Percentiles rank a stretch among this genome's conserved stretches.
These are phyloP conservation scores for Bubalus kerabau DNA, from an alignment of 2,113 vertebrate species.

Conservation along the genomic window DNA sequence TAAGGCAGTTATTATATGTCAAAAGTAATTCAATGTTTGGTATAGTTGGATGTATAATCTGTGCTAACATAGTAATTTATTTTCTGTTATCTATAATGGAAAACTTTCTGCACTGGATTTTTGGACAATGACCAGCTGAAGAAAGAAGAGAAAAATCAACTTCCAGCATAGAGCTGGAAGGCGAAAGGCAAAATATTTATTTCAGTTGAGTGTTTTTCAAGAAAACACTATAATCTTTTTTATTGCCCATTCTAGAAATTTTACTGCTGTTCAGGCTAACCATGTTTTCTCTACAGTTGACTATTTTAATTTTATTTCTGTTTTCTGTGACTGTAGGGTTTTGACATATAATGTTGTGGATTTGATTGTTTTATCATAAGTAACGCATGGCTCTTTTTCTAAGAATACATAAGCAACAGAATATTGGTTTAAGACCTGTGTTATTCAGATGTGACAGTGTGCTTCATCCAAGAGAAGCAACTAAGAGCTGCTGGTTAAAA, in stretches of 20 bases:
- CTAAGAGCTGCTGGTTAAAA: slow-evolving; percentile 55
- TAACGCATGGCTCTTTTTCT: slow-evolving; percentile 65
- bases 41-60: neutral
- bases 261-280: slow-evolving; percentile 47
- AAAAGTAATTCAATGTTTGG: neutral
- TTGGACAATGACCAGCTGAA: neutral
- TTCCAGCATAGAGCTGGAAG: neutral
- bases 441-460: slow-evolving; percentile 56
- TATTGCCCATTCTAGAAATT: neutral
- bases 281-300: slow-evolving; percentile 48
- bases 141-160: neutral
- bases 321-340: slow-evolving; percentile 68
- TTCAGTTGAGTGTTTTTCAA: slow-evolving; percentile 17
- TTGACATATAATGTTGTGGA: slow-evolving; percentile 66
- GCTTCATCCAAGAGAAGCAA: slow-evolving; percentile 49
- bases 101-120: neutral
- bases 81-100: neutral
- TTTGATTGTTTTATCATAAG: slow-evolving; percentile 73
- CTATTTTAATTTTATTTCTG: slow-evolving; percentile 71
- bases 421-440: slow-evolving; percentile 53
- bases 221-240: neutral
- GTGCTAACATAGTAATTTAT: neutral
- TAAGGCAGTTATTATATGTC: neutral
- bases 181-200: neutral
- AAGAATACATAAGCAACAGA: slow-evolving; percentile 63